phyloP scores from a whole-genome alignment of 2,888 invertebrate species.

The Gerosis bhagava region DNA sequence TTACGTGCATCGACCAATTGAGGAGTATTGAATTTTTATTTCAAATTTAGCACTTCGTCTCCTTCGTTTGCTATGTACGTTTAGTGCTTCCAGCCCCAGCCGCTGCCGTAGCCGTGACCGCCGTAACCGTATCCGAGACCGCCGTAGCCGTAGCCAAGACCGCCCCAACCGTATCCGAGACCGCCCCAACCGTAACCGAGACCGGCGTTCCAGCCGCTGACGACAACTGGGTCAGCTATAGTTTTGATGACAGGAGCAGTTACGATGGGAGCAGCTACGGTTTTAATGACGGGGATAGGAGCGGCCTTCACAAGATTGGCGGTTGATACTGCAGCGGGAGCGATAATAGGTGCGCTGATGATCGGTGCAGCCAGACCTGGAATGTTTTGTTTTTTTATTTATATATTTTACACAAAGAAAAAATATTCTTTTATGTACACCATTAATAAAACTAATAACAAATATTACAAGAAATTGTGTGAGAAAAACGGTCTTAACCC shows the following conservation, averaged over 20 bases:
- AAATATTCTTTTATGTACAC: too few relatives aligned
- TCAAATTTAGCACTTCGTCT: slow-evolving; percentile 37
- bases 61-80: neutral
- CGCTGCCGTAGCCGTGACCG: slow-evolving; percentile 36
- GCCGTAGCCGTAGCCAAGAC: slow-evolving; percentile 35
- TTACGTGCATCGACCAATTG: slow-evolving; percentile 38
- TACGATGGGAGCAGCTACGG: slow-evolving; percentile 48
- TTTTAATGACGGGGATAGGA: slow-evolving; percentile 58
- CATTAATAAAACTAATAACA: too few relatives aligned
- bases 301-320: slow-evolving; percentile 60
- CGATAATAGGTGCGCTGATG: slow-evolving; percentile 42
- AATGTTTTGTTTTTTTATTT: too few relatives aligned
- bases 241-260: slow-evolving; percentile 48
- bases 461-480: too few relatives aligned
- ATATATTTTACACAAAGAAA: too few relatives aligned
- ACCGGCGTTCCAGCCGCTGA: too few relatives aligned
- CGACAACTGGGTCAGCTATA: slow-evolving; percentile 31
- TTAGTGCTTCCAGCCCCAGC: slow-evolving; percentile 31
- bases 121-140: slow-evolving; percentile 33
- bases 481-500: too few relatives aligned
- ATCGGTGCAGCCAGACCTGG: slow-evolving; percentile 35
- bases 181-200: slow-evolving; percentile 20
- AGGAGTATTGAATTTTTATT: slow-evolving; percentile 29
- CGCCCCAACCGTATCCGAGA: slow-evolving; percentile 24
- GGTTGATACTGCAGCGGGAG: slow-evolving; percentile 61